Evolutionary conservation across 2,888 invertebrate species (phyloP), one percentile per base, ranked within the genome.

Genomic region (Oscheius sp.): DNA sequence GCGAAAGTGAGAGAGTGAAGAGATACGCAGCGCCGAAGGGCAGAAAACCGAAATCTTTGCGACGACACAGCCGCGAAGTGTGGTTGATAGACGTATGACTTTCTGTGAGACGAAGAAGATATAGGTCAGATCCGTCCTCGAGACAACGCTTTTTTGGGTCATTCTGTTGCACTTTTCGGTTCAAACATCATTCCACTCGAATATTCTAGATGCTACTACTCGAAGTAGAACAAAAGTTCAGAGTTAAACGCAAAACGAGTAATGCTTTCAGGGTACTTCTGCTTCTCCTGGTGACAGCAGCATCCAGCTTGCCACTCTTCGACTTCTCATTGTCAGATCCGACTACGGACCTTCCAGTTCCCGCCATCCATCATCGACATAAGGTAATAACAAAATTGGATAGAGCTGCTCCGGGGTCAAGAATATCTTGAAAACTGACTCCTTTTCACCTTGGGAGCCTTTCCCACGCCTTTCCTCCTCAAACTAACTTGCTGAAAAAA

Each of bases 281-380:
- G n/a, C 59, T 70, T 4, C 47, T 70, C 9, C 37, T 70, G 13
- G 68, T 68, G 2, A 68, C 70, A 48, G 70, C 60, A 11, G 59
- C n/a, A 33, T 70, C 59, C 37, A 29, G 37, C 11, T 70, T 70
- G 21, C 60, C 70, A 9, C 59, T 70, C 47, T 60, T 70, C 60
- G 32, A n/a, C 37, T 70, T 70, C 48, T 55, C 48, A 32, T 42
- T 72, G 2, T 62, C 72, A 55, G 53, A 55, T n/a, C 29, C 62
- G 13, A 51, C 21, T 37, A 55, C 70, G 37, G 58, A 70, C 33
- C 13, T 48, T 1, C 63, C 63, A 9, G n/a, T 53, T 5, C 48
- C 50, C 1, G 51, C 48, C 3, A 70, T 74, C 58, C 74, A 74
- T 48, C 74, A 74, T 32, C 35, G 74, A 57, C 74, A 74, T 58